A percentile compares a stretch with the other conserved stretches of the same genome.
phyloP scores from a whole-genome alignment of 2,797 vertebrate genomes.

The Anabas testudineus region DNA sequence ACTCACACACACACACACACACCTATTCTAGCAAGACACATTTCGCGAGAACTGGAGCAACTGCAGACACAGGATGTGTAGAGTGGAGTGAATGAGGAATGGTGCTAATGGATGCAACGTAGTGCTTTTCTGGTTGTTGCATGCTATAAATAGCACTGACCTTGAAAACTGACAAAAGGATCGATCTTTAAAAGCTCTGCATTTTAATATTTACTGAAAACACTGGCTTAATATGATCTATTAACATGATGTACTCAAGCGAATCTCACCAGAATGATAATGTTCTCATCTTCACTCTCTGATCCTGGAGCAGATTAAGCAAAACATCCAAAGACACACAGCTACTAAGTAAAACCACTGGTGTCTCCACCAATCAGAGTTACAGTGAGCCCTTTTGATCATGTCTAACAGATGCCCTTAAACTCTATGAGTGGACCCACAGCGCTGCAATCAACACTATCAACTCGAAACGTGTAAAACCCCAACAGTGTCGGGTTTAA shows the following conservation, averaged over 20 bases:
- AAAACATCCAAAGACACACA: background rate
- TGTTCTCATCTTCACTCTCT: background rate
- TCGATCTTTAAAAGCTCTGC: conserved; percentile 21
- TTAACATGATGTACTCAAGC: background rate
- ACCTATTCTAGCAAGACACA: background rate
- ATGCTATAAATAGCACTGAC: conserved; percentile 58
- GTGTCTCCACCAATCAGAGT: conserved; percentile 11
- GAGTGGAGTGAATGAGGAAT: conserved; percentile 1
- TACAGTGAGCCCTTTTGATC: background rate
- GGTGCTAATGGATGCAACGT: conserved; percentile 35
- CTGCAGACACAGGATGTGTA: conserved; percentile 3
- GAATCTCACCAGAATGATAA: background rate
- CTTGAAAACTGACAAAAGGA: conserved; percentile 40
- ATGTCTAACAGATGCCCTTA: conserved; percentile 2
- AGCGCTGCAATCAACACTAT: background rate
- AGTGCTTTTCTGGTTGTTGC: conserved; percentile 30
- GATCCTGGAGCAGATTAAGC: background rate
- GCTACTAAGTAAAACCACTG: background rate
- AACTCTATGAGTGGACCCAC: background rate
- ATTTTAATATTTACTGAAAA: conserved; percentile 47
- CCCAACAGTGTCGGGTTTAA: background rate
- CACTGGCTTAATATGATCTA: conserved; percentile 5
- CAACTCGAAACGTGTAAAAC: background rate
- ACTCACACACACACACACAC: background rate
- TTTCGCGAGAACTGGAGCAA: conserved; percentile 5